Evolutionary conservation across 2,888 invertebrate species (phyloP).

Genomic region (Tyria jacobaeae): DNA sequence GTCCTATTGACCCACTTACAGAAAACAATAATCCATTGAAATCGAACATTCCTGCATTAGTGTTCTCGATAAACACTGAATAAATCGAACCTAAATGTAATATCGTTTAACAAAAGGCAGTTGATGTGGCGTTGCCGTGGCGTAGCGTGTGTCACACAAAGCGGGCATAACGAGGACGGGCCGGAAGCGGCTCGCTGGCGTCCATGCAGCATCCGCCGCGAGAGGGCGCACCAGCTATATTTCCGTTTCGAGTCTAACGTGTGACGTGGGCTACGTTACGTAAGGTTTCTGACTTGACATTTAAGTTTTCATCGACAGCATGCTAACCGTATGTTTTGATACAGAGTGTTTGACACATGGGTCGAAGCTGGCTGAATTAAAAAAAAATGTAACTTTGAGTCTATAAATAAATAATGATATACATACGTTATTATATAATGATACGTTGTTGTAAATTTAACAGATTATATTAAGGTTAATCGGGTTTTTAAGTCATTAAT

Average conservation of each 20-base stretch:
- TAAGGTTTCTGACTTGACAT: slow-evolving; percentile 23
- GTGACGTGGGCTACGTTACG: slow-evolving; percentile 36
- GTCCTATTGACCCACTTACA: not conserved
- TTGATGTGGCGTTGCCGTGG: slow-evolving; percentile 45
- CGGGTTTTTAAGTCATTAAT: no score
- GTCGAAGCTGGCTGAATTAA: no score
- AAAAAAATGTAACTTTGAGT: no score
- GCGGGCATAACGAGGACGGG: slow-evolving; percentile 72
- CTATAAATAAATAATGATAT: no score
- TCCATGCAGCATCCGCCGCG: slow-evolving; percentile 63
- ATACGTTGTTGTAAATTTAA: no score
- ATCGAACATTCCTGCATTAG: slow-evolving; percentile 17
- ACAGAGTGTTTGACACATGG: no score
- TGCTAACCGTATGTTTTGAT: not conserved
- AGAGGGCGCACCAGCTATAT: slow-evolving; percentile 67
- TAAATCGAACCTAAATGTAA: slow-evolving; percentile 51
- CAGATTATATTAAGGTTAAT: no score
- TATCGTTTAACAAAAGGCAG: slow-evolving; percentile 58
- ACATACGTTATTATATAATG: no score
- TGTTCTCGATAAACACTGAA: slow-evolving; percentile 40
- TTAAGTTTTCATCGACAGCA: slow-evolving; percentile 31
- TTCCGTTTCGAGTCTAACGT: slow-evolving; percentile 58
- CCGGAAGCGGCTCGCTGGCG: slow-evolving; percentile 70
- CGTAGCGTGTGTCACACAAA: slow-evolving; percentile 59
- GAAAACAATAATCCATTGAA: not conserved